Conservation (phyloP, 1,140 invertebrate genomes). For the Anthonomus grandis region DNA sequence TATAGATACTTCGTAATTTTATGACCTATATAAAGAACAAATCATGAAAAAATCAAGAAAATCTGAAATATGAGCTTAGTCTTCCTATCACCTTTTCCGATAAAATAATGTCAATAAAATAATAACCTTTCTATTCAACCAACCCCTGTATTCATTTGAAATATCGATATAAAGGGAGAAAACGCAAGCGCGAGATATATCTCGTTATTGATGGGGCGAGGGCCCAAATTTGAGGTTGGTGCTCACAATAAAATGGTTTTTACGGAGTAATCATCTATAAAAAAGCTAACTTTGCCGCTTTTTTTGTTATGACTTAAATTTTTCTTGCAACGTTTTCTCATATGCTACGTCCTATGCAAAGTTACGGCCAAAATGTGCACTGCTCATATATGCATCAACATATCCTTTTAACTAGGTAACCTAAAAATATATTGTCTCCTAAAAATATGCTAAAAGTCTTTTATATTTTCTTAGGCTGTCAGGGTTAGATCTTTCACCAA, state of each 20-base stretch:
- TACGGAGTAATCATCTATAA: too few species aligned
- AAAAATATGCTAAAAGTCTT: conserved; percentile 10
- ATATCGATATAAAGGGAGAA: neutral
- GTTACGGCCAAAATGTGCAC: conserved; percentile 37
- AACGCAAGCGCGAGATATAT: conserved; percentile 18
- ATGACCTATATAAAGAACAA: too few species aligned
- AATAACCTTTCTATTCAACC: neutral
- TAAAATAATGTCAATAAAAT: neutral
- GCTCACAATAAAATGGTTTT: too few species aligned
- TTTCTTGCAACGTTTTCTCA: conserved; percentile 20
- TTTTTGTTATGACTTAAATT: conserved; percentile 28
- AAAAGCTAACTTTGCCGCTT: conserved; percentile 18
- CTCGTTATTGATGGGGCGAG: conserved; percentile 34
- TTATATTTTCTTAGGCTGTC: conserved; percentile 39
- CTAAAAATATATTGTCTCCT: conserved; percentile 4
- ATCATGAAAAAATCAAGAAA: too few species aligned
- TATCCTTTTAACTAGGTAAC: conserved; percentile 46
- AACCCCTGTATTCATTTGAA: conserved; percentile 4
- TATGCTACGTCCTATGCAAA: conserved; percentile 41
- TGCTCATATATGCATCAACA: conserved; percentile 46
- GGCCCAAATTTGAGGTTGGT: too few species aligned
- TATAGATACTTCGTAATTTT: too few species aligned
- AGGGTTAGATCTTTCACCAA: conserved; percentile 44
- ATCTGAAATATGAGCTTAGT: too few species aligned
- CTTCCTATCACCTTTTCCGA: too few species aligned